Evolutionary conservation across 2,797 vertebrate species (phyloP).

Genomic region (Siniperca scherzeri): DNA sequence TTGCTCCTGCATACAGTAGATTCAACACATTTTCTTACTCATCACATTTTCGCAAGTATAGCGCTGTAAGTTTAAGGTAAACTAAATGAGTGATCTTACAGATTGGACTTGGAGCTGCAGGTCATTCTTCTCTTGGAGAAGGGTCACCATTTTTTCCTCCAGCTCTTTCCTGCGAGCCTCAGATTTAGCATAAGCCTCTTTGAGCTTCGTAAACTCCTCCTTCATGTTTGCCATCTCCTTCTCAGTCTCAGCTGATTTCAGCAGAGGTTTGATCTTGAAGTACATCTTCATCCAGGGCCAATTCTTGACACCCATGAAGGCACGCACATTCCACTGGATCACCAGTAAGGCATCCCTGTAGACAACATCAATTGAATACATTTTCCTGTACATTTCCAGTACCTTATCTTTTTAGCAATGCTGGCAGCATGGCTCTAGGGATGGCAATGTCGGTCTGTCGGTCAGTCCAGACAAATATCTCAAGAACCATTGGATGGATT

Average conservation of each 20-base stretch:
- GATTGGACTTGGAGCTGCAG: slow-evolving; percentile 86
- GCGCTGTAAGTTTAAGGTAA: slow-evolving; percentile 31
- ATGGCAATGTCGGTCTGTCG: no score
- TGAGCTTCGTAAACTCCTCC: slow-evolving; percentile 90
- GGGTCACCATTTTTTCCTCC: slow-evolving; percentile 87
- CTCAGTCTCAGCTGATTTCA: slow-evolving; percentile 84
- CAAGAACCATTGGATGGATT: no score
- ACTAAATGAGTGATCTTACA: slow-evolving; percentile 65
- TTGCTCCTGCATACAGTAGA: slow-evolving; percentile 80
- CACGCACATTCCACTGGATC: slow-evolving; percentile 88
- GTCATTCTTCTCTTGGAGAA: slow-evolving; percentile 89
- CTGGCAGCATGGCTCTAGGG: no score
- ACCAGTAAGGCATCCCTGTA: slow-evolving; percentile 77
- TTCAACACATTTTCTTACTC: neutral
- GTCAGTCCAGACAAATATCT: no score
- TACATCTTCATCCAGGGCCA: slow-evolving; percentile 89
- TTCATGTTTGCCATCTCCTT: slow-evolving; percentile 91
- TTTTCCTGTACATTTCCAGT: neutral
- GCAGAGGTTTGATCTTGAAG: slow-evolving; percentile 86
- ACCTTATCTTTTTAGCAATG: neutral
- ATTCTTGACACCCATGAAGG: slow-evolving; percentile 88
- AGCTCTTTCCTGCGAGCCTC: slow-evolving; percentile 86
- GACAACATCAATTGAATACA: neutral
- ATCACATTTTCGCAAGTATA: neutral
- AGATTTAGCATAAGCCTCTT: slow-evolving; percentile 87